Evolutionary conservation across 2,113 vertebrate genomes (phyloP).

Genomic region (Alligator sinensis): DNA sequence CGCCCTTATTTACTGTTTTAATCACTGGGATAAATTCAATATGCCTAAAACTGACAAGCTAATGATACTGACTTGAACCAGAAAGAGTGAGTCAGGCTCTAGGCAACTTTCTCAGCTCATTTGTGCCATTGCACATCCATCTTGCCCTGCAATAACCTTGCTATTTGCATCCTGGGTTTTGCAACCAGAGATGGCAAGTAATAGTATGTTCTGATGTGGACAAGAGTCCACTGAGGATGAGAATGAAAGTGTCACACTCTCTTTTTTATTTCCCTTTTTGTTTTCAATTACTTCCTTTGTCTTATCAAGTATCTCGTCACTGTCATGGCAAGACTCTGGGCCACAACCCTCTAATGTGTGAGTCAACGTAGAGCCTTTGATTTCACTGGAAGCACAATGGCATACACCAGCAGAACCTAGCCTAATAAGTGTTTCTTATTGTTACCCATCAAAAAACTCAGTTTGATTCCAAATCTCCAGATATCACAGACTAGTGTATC

Average conservation of each 20-base stretch:
- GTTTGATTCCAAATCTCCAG: not conserved
- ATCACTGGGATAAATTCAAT: not conserved
- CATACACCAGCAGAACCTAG: not conserved
- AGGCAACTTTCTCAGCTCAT: not conserved
- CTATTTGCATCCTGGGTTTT: not conserved
- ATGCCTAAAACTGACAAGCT: not conserved
- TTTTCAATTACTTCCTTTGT: not conserved
- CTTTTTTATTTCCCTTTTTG: not conserved
- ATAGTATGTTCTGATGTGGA: not conserved
- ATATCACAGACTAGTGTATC: not conserved
- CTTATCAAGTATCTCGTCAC: not conserved
- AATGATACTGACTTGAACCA: not conserved
- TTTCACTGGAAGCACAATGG: not conserved
- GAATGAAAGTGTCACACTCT: not conserved
- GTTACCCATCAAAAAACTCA: not conserved
- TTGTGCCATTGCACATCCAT: not conserved
- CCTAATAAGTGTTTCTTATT: not conserved
- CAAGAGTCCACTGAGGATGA: not conserved
- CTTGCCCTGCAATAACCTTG: not conserved
- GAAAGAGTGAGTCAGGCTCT: not conserved
- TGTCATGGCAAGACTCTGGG: not conserved
- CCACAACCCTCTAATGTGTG: not conserved
- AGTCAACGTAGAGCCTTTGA: not conserved
- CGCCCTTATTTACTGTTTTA: not conserved
- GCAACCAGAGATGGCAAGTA: slow-evolving; percentile 17